Evolutionary conservation across 2,888 invertebrate genomes (phyloP), one percentile per base, ranked within the genome.

Genomic region (Himalopsyche tibetana): DNA sequence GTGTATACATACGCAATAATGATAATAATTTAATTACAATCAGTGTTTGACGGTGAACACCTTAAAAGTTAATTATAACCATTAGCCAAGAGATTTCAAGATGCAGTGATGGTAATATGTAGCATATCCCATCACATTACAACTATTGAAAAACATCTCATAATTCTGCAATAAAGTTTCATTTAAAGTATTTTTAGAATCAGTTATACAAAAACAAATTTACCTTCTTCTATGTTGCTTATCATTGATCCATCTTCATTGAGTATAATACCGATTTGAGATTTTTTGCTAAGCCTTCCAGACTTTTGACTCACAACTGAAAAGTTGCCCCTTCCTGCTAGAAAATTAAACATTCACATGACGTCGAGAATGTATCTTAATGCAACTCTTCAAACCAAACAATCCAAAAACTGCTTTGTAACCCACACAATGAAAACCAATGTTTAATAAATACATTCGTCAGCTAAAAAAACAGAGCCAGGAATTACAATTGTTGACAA

Each of bases 221-320:
- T 88, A 93, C 93, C 89, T 40, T 93, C 93, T 82, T 93, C 93
- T 86, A 91, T 91, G 84, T 90, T 91, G 83, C 91, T 90, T 88
- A 92, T 92, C 55, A 93, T 90, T 51, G 92, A 91, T 88, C 92
- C 93, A 2, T 93, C 93, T 88, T 93, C 93, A 55, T 84, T 85
- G 19, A 89, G 85, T 69, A 88, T 81, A 40, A 93, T 89, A 55
- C 93, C 89, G 69, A 92, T 92, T 89, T 92, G 92, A 79, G 94
- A 94, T 92, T 96, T 96, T 94, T 97, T 97, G 90, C 97, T 97
- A 83, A 97, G 96, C 89, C 96, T 95, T 89, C 96, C 95, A 0
- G 97, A 97, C 91, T 97, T 97, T 91, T 96, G 96, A 91, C 97
- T 97, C 36, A 98, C 95, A 89, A 98, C 96, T 0, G 98, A 98